A percentile compares a stretch with the other conserved stretches of the same genome.
Conservation (phyloP, 2,113 vertebrate species). For the Bucco capensis region DNA sequence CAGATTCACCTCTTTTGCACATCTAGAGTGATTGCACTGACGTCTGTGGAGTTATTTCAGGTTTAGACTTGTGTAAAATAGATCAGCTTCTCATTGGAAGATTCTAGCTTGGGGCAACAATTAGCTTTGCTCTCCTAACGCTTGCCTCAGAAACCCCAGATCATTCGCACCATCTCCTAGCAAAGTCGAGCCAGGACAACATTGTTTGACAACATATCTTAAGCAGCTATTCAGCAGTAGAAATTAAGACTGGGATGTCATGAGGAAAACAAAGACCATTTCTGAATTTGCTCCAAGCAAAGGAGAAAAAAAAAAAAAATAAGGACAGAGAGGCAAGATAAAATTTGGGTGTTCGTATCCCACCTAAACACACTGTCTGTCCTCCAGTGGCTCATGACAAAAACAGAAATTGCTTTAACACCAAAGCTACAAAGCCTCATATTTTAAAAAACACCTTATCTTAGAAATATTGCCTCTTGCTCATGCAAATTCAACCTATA, state of each 20-base stretch:
- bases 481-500: neutral
- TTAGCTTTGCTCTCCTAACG: conserved; percentile 16
- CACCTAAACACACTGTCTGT: neutral
- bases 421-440: neutral
- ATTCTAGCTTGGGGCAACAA: conserved; percentile 24
- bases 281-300: neutral
- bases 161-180: neutral
- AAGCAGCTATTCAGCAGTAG: neutral
- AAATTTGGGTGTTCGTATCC: neutral
- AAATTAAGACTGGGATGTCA: neutral
- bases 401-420: neutral
- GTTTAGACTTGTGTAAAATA: conserved; percentile 33
- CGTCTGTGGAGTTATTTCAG: neutral
- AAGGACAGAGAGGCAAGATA: neutral
- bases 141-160: neutral
- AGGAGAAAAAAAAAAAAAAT: neutral
- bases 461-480: neutral
- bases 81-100: conserved; percentile 14
- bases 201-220: neutral
- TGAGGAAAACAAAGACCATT: neutral
- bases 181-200: neutral
- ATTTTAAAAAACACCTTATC: neutral
- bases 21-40: neutral
- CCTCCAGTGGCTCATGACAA: neutral
- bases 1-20: neutral